These are phyloP conservation scores for Lordiphosa collinella DNA, from an alignment of 1,140 invertebrate species.

Conservation along the genomic window DNA sequence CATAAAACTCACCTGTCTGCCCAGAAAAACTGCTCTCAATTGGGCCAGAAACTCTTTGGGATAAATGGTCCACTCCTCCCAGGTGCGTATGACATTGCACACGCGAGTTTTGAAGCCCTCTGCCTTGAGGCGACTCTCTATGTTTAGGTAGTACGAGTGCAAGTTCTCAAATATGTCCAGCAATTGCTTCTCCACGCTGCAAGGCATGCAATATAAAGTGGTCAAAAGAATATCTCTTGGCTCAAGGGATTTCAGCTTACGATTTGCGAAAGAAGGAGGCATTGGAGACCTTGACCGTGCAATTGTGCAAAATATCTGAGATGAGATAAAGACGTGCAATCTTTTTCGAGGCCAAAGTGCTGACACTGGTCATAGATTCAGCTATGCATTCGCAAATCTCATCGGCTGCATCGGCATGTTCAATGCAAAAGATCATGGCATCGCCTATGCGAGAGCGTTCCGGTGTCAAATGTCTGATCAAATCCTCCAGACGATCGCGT, in stretches of 20 bases:
- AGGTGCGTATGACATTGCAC: conserved; percentile 95
- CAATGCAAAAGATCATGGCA: conserved; percentile 99
- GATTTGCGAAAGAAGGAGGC: conserved; percentile 97
- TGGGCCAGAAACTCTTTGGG: conserved; percentile 95
- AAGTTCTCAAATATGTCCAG: conserved; percentile 92
- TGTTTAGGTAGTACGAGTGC: conserved; percentile 87
- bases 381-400: conserved; percentile 96
- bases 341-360: conserved; percentile 93
- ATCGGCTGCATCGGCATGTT: conserved; percentile 97
- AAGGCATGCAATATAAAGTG: conserved; percentile 14
- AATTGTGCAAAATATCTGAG: conserved; percentile 98
- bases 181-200: conserved; percentile 92
- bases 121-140: conserved; percentile 94
- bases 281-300: conserved; percentile 96
- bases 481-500: conserved; percentile 94
- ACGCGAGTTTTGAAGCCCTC: conserved; percentile 98
- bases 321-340: conserved; percentile 96
- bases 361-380: conserved; percentile 89
- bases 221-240: neutral
- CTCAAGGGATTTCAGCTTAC: conserved; percentile 80
- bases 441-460: conserved; percentile 93
- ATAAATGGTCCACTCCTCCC: conserved; percentile 99
- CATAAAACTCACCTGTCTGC: conserved; percentile 78
- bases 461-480: conserved; percentile 92
- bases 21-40: conserved; percentile 95